These are phyloP conservation scores for Noctua comes DNA, from an alignment of 2,888 invertebrate species.

Conservation along the genomic window DNA sequence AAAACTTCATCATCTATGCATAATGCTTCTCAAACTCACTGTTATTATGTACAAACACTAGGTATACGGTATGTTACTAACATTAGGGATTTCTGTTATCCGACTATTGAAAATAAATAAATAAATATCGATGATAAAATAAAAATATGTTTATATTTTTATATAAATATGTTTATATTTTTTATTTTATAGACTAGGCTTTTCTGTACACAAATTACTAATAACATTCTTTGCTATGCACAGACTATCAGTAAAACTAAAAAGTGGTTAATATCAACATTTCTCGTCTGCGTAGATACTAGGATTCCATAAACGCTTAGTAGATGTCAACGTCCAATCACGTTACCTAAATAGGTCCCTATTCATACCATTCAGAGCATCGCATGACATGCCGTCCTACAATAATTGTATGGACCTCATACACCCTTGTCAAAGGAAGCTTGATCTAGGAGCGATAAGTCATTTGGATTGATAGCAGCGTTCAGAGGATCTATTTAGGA, in stretches of 20 bases:
- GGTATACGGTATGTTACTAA: too few relatives aligned
- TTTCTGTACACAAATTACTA: too few relatives aligned
- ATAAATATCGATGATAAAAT: too few relatives aligned
- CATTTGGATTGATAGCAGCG: constrained; percentile 68
- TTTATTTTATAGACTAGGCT: too few relatives aligned
- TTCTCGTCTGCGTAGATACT: background rate
- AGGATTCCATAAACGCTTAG: constrained; percentile 17
- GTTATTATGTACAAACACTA: too few relatives aligned
- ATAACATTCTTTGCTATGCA: too few relatives aligned
- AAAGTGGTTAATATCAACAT: background rate
- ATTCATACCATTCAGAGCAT: constrained; percentile 54
- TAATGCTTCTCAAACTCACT: too few relatives aligned
- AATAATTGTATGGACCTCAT: constrained; percentile 57
- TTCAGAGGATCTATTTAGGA: constrained; percentile 67
- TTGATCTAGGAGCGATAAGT: constrained; percentile 74
- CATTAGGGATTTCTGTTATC: too few relatives aligned
- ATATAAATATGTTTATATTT: too few relatives aligned
- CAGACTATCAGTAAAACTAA: background rate
- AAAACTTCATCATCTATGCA: too few relatives aligned
- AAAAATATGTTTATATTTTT: too few relatives aligned
- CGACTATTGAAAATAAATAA: too few relatives aligned
- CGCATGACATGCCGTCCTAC: constrained; percentile 42
- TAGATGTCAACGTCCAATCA: constrained; percentile 26
- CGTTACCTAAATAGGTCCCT: constrained; percentile 34
- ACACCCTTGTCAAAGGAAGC: constrained; percentile 77